phyloP scores from a whole-genome alignment of 2,113 vertebrate species.

The Cygnus buccinator region DNA sequence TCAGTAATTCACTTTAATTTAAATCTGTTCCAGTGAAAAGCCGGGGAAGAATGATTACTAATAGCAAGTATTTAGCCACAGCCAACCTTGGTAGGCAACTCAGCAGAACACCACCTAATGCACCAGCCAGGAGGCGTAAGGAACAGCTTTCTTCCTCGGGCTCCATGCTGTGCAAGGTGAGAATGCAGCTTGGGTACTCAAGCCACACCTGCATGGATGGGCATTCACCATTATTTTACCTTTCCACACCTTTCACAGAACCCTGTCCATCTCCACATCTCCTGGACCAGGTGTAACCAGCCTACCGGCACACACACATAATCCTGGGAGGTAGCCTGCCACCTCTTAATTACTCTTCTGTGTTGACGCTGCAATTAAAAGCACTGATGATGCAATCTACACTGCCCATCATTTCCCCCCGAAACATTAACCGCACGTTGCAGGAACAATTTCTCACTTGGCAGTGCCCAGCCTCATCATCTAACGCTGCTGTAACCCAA shows the following conservation, averaged over 20 bases:
- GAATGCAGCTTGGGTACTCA: not conserved
- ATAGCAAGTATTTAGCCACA: not conserved
- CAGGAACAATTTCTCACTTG: conserved; percentile 21
- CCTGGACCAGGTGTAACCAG: not conserved
- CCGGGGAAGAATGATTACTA: not conserved
- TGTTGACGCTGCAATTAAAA: conserved; percentile 1
- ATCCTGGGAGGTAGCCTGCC: not conserved
- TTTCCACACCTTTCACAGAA: not conserved
- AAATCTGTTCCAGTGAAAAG: not conserved
- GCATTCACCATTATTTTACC: not conserved
- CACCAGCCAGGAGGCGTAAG: not conserved
- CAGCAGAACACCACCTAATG: not conserved
- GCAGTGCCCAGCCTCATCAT: not conserved
- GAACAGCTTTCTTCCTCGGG: not conserved
- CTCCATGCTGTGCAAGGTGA: not conserved
- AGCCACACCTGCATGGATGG: not conserved
- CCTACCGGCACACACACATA: rapidly evolving
- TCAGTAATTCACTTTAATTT: not conserved
- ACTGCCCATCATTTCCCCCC: not conserved
- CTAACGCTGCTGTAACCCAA: not conserved
- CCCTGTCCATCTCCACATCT: not conserved
- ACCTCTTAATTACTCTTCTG: not conserved
- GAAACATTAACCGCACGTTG: not conserved
- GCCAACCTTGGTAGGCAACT: not conserved
- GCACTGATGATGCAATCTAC: conserved; percentile 24